Conservation (phyloP, 2,113 vertebrate species). For the Seriola rivoliana region DNA sequence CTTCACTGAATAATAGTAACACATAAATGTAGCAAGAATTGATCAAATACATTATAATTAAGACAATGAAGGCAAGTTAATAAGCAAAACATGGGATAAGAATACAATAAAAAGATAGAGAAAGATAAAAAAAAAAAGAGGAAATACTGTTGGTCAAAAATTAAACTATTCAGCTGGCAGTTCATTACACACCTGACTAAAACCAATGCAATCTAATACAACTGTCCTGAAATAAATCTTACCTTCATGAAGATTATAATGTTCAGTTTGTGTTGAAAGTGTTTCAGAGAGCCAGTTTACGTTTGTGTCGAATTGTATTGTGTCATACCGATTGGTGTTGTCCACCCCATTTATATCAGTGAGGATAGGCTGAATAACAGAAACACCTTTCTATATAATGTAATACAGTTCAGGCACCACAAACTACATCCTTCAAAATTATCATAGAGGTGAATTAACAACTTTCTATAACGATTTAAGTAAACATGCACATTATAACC, state of each 20-base stretch:
- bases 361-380: no score
- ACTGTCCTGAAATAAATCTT: background rate
- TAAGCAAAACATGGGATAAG: background rate
- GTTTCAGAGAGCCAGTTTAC: no score
- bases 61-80: background rate
- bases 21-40: background rate
- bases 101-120: no score
- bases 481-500: background rate
- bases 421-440: background rate
- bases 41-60: background rate
- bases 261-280: no score
- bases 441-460: background rate
- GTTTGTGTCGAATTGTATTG: no score
- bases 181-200: background rate
- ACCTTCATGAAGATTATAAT: background rate
- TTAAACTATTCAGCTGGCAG: background rate
- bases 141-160: background rate
- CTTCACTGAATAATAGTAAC: background rate
- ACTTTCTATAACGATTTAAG: background rate
- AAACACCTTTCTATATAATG: no score
- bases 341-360: no score
- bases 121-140: background rate
- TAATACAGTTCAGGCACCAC: background rate
- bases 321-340: no score
- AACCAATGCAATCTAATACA: background rate